Evolutionary conservation across 1,140 invertebrate genomes (phyloP).

Genomic region (Lepidurus packardi): DNA sequence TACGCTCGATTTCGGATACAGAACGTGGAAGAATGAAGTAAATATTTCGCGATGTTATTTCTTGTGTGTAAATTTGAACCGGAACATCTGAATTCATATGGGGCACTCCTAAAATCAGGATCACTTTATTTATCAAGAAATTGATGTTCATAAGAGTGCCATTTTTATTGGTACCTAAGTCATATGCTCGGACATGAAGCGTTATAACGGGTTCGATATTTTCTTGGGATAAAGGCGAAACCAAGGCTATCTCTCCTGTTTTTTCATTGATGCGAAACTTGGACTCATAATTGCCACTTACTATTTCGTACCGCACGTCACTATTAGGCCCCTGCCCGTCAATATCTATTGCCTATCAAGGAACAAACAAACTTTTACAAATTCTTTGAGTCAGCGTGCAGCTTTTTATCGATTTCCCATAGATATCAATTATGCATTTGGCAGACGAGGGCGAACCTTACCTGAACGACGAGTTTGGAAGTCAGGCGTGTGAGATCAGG

Average conservation of each 20-base stretch:
- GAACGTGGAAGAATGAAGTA: constrained; percentile 67
- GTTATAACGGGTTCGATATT: constrained; percentile 42
- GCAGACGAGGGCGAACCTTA: constrained; percentile 33
- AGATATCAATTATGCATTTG: constrained; percentile 1
- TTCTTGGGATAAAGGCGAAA: constrained; percentile 25
- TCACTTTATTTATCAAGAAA: not conserved
- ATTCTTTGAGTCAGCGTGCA: constrained; percentile 5
- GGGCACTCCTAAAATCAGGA: constrained; percentile 53
- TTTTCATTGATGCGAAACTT: constrained; percentile 70
- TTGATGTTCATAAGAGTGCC: not conserved
- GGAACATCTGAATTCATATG: constrained; percentile 58
- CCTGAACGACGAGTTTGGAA: constrained; percentile 41
- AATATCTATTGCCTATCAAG: constrained; percentile 62
- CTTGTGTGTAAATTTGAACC: constrained; percentile 61
- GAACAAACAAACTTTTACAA: constrained; percentile 27
- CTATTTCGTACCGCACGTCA: constrained; percentile 73
- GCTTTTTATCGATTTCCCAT: constrained; percentile 23
- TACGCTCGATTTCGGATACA: constrained; percentile 51
- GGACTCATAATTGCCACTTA: constrained; percentile 69
- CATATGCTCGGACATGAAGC: constrained; percentile 66
- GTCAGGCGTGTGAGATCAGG: constrained; percentile 53
- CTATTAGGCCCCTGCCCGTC: constrained; percentile 82
- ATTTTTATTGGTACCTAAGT: constrained; percentile 54
- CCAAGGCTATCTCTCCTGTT: constrained; percentile 47
- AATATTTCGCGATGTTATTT: constrained; percentile 61